Conservation (phyloP, 2,113 vertebrate species). For the Pelecanus crispus region DNA sequence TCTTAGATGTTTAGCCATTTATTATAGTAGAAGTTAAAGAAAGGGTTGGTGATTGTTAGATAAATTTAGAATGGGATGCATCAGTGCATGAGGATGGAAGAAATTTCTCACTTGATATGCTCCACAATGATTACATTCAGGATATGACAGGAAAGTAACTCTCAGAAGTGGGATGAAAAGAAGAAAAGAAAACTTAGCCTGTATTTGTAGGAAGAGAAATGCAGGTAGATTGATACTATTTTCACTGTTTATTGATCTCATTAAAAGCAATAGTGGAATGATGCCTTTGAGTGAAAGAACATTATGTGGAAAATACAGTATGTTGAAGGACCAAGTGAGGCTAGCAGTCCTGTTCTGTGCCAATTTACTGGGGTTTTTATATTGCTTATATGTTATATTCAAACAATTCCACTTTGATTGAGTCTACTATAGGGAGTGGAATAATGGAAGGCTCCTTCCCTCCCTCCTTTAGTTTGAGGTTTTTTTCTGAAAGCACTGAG, state of each 20-base stretch:
- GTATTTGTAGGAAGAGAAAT: not conserved
- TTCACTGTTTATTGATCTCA: not conserved
- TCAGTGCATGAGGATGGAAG: not conserved
- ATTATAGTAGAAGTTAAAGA: not conserved
- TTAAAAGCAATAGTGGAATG: not conserved
- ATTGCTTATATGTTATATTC: not conserved
- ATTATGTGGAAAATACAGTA: not conserved
- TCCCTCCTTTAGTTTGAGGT: not conserved
- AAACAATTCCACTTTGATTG: not conserved
- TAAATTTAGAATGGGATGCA: not conserved
- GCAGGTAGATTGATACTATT: not conserved
- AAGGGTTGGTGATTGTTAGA: not conserved
- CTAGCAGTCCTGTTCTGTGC: not conserved
- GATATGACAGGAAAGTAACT: not conserved
- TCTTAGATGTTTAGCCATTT: not conserved
- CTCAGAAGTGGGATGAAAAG: not conserved
- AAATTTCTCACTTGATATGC: not conserved
- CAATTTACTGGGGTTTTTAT: not conserved
- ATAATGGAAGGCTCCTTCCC: not conserved
- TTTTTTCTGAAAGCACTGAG: not conserved
- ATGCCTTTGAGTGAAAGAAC: not conserved
- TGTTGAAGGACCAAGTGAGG: not conserved
- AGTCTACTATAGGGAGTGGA: not conserved
- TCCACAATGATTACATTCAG: not conserved
- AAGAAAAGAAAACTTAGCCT: not conserved